Conservation (phyloP, 30 jellyfish, hydroid and myxozoan genomes). For the Nemopilema nomurai region DNA sequence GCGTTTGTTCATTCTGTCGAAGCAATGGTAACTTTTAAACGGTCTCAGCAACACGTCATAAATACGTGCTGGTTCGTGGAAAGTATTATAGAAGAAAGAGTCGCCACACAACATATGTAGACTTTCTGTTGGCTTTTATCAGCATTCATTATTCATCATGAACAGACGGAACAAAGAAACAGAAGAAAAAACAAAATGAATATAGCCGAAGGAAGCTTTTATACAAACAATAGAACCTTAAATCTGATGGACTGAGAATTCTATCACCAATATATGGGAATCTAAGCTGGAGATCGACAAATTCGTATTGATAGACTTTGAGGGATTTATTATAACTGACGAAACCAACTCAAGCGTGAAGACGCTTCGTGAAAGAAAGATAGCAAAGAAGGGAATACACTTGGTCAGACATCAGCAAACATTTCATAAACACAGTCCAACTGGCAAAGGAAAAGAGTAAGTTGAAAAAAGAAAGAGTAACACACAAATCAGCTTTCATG, state of each 20-base stretch:
- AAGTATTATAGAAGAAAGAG: constrained; percentile 1
- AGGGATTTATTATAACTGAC: background rate
- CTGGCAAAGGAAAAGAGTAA: no score
- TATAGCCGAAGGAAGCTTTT: background rate
- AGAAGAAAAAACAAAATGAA: background rate
- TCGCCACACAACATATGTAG: constrained; percentile 31
- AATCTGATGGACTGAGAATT: background rate
- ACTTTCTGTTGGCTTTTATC: constrained; percentile 2
- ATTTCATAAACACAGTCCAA: no score
- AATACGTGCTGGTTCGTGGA: background rate
- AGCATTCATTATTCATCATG: constrained; percentile 41
- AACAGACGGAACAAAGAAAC: background rate
- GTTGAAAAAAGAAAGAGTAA: no score
- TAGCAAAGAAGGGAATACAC: no score
- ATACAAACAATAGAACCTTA: background rate
- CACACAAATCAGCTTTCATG: no score
- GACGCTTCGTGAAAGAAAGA: no score
- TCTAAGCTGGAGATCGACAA: background rate
- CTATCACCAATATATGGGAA: background rate
- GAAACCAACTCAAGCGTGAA: background rate
- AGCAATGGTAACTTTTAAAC: background rate
- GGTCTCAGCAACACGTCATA: background rate
- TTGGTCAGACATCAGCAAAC: no score
- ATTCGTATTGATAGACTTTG: background rate
- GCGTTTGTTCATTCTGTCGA: constrained; percentile 4